Base-by-base conservation (phyloP, 2,797 vertebrate genomes). In the Poecilia wingei region DNA sequence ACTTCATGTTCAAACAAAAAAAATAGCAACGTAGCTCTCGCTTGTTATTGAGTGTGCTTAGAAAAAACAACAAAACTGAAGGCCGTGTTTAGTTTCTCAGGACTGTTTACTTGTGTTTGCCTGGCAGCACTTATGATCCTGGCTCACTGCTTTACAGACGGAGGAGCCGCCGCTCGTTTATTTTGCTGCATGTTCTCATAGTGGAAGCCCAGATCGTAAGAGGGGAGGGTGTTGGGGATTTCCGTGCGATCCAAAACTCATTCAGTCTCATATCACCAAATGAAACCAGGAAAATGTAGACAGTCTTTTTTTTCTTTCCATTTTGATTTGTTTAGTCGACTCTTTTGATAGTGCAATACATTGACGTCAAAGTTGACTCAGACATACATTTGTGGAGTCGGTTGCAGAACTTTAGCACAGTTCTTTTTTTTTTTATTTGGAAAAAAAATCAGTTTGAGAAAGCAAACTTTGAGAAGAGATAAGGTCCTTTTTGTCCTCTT, bases 391-490 rank as follows among this genome's bases (percentile, higher is more conserved):
- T 28, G 31, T 46, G 39, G 49, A 46, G n/a, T 39, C 36, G 20
- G 9, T 87, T 87, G 75, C 76, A 66, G 83, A 87, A 78, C 70
- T 49, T 80, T 76, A 86, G 72, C 74, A 46, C 33, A 72, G 31
- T 76, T 83, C 55, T 78, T 74, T 77, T 72, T 64, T 47, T 36
- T 59, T 49, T 75, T 81, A 47, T 77, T 74, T 69, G 49, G 20
- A 0, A 2, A 25, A 51, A 25, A 49, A 74, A 80, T 46, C 33
- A 78, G 76, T 86, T 61, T 79, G 78, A 80, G 70, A 90, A 89
- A 77, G 77, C 80, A 81, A 92, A 93, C 80, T 87, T 28, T 82
- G 79, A 82, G 9, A 57, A 75, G 45, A 74, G 92, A 93, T 90
- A 88, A 90, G 76, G 64, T 81, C 7, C 80, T 84, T 85, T 31